Percentiles rank a stretch among this genome's conserved stretches.
Conservation (phyloP, 2,113 vertebrate species). For the Stigmatopora argus region DNA sequence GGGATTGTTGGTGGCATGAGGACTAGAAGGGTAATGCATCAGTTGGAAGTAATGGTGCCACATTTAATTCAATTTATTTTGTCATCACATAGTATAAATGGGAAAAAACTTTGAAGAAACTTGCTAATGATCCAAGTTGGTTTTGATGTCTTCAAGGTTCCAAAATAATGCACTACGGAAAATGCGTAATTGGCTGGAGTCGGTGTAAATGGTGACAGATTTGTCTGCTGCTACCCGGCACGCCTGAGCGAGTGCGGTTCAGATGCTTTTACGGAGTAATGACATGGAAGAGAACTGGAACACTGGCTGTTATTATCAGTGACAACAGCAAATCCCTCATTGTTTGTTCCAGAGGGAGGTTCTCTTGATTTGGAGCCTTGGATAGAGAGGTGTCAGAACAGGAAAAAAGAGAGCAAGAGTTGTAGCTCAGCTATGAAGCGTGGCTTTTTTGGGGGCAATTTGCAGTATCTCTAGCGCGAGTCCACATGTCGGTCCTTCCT, state of each 20-base stretch:
- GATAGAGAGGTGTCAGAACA: too few species aligned
- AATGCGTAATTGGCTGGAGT: background rate
- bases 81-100: constrained; percentile 5
- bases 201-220: background rate
- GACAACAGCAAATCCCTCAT: background rate
- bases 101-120: background rate
- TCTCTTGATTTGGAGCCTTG: too few species aligned
- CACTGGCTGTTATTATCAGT: background rate
- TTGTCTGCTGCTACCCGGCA: too few species aligned
- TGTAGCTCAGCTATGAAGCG: too few species aligned
- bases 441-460: too few species aligned
- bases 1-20: constrained; percentile 7
- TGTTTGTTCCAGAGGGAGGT: background rate
- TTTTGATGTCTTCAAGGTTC: background rate
- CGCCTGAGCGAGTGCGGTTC: background rate
- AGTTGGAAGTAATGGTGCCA: constrained; percentile 37
- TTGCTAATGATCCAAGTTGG: background rate
- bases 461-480: too few species aligned
- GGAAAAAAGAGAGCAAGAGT: too few species aligned
- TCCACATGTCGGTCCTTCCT: too few species aligned
- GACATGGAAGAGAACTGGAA: background rate
- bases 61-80: constrained; percentile 44
- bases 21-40: constrained; percentile 19
- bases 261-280: background rate
- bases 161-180: background rate